Base-by-base conservation (phyloP, 2,888 invertebrate genomes). In the Alcis repandata region DNA sequence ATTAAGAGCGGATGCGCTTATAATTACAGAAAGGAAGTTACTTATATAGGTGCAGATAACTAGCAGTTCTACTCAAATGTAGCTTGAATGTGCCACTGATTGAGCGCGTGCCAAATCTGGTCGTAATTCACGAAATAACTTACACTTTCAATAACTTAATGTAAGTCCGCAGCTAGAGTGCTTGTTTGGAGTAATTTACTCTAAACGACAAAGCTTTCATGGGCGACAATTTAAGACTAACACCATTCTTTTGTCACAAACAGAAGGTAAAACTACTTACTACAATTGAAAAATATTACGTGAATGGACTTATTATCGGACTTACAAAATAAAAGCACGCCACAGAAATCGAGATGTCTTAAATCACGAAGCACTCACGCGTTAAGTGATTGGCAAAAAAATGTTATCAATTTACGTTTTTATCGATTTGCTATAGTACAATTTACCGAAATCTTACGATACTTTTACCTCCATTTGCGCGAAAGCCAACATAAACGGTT, bases 331-430 rank as follows among this genome's bases (percentile, higher is more conserved):
- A 70, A 59, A 71, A 52, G 69, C 71, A 33, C 71, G 65, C 75
- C 70, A 75, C 72, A 75, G 77, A 81, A 77, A 82, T 74, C 76
- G 78, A 80, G 81, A 82, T 80, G 79, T 73, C 77, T 81, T 80
- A 85, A 87, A 87, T 87, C 87, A 88, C 87, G 87, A 87, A 84
- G 75, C 90, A 91, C 91, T 91, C 89, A 90, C 87, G 86, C 86
- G 87, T 85, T 83, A 89, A 89, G 84, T 84, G 84, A 85, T 82
- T 82, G 83, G 74, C 82, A 84, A 84, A 86, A 83, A 80, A 80
- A 75, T 66, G 63, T 79, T 81, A 79, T 79, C 79, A 78, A 82
- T 81, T 85, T 84, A 79, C 77, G 74, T 85, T 86, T 85, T 87
- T 85, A 85, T 88, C 83, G 82, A 85, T 85, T 86, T 86, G 74